Evolutionary conservation across 1,140 invertebrate species (phyloP).

Genomic region (Caenorhabditis inopinata): DNA sequence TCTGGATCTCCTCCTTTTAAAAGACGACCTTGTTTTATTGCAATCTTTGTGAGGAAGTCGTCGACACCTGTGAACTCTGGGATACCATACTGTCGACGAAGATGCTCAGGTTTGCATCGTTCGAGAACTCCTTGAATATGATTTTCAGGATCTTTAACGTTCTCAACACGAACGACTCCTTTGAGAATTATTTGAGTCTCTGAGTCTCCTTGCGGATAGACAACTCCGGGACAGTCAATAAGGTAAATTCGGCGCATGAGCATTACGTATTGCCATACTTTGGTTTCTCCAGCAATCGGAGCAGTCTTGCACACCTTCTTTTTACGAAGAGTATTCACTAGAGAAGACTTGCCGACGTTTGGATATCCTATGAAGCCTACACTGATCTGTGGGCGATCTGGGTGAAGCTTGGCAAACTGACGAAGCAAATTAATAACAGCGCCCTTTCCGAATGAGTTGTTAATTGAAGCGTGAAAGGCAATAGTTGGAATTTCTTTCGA

Average conservation of each 20-base stretch:
- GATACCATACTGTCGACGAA: conserved; percentile 81
- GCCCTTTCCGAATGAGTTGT: conserved; percentile 97
- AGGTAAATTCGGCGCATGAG: conserved; percentile 94
- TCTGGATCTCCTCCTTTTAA: conserved; percentile 94
- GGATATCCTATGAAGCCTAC: conserved; percentile 99
- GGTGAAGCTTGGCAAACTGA: conserved; percentile 82
- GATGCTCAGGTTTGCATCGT: conserved; percentile 84
- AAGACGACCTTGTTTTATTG: conserved; percentile 81
- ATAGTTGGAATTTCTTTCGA: conserved; percentile 93
- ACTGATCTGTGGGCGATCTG: conserved; percentile 87
- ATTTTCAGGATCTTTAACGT: conserved; percentile 89
- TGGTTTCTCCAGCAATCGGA: conserved; percentile 97
- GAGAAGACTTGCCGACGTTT: conserved; percentile 96
- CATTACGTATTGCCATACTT: conserved; percentile 98
- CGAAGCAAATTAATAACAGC: conserved; percentile 91
- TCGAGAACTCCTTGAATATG: conserved; percentile 83
- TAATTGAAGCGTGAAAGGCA: conserved; percentile 95
- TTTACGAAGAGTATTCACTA: conserved; percentile 90
- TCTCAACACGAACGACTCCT: conserved; percentile 81
- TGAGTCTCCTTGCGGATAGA: conserved; percentile 83
- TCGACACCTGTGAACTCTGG: conserved; percentile 72
- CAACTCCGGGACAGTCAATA: conserved; percentile 98
- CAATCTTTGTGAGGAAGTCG: conserved; percentile 90
- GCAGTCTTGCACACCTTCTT: conserved; percentile 96
- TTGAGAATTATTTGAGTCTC: conserved; percentile 95